Evolutionary conservation across 2,113 vertebrate species (phyloP), one percentile per base, ranked within the genome.

Genomic region (Zeus faber): DNA sequence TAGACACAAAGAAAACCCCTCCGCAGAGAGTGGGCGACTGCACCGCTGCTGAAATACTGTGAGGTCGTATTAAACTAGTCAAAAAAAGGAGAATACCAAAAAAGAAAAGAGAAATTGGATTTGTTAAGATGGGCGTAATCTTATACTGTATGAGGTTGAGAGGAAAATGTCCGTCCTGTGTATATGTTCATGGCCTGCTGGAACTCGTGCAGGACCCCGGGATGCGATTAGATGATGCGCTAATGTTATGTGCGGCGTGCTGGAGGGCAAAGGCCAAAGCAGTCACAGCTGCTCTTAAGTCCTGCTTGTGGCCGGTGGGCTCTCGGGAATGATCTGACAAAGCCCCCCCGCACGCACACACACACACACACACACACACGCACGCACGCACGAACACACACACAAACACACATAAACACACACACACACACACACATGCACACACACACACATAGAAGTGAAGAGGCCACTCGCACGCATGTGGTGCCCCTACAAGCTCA

Each of bases 221-320:
- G 58, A 62, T 51, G 40, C 9, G 35, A 53, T 7, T 39, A 22
- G 13, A 16, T 39, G 33, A 23, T 48, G 52, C 33, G 33, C 21
- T 53, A 53, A 40, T 62, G 66, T 21, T 9, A n/a, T 53, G 70
- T 67, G 63, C 73, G 76, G 64, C 62, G 77, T 70, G 58, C 67
- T 68, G 53, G 59, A n/a, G 61, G 66, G 78, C 60, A 76, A 31
- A 69, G 74, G 67, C 76, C 67, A 81, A 76, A 77, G 44, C 62
- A 66, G 69, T 72, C 73, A 72, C 81, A 82, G 80, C 80, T 81
- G 76, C 74, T 79, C 64, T 69, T 33, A 69, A 76, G 69, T 59
- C 53, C 46, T 53, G 33, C 18, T 40, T 14, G 37, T 66, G 46
- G 69, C 74, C 46, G 3, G 53, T 37, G 63, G 61, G 58, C 50